Evolutionary conservation across 92 coral and sea anemone species (phyloP).

Genomic region (Chrysogorgia sp.): DNA sequence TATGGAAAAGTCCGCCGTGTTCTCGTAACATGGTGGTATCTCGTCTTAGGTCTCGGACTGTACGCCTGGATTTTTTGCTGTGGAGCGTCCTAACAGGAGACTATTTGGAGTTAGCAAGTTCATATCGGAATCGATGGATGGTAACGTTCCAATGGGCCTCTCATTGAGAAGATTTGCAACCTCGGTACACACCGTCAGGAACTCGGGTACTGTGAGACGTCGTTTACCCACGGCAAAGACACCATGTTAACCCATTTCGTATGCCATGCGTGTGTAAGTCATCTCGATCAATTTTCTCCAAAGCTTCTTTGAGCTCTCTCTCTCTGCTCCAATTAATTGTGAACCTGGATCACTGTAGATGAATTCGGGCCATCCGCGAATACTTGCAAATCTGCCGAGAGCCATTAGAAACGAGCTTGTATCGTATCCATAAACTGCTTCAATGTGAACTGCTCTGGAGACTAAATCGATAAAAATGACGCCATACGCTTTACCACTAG

Average conservation of each 20-base stretch:
- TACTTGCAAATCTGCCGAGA: slow-evolving; percentile 65
- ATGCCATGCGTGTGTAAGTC: slow-evolving; percentile 41
- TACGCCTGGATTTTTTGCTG: slow-evolving; percentile 63
- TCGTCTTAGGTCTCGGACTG: slow-evolving; percentile 12
- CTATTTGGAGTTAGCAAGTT: slow-evolving; percentile 71
- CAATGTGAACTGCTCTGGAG: slow-evolving; percentile 71
- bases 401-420: slow-evolving; percentile 69
- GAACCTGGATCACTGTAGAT: slow-evolving; percentile 78
- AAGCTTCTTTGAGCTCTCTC: slow-evolving; percentile 69
- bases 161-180: slow-evolving; percentile 70
- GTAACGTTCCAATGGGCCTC: slow-evolving; percentile 66
- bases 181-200: slow-evolving; percentile 65
- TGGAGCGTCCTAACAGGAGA: slow-evolving; percentile 66
- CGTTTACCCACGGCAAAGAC: slow-evolving; percentile 68
- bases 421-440: slow-evolving; percentile 64
- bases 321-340: slow-evolving; percentile 61
- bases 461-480: slow-evolving; percentile 50
- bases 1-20: no score
- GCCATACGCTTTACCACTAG: slow-evolving; percentile 33
- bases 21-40: slow-evolving; percentile 65
- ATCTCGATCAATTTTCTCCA: slow-evolving; percentile 54
- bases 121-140: slow-evolving; percentile 54
- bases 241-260: slow-evolving; percentile 64
- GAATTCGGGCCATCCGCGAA: slow-evolving; percentile 68
- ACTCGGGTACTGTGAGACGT: slow-evolving; percentile 64